These are phyloP conservation scores for Sericinus montela DNA, from an alignment of 2,888 invertebrate species.

Conservation along the genomic window DNA sequence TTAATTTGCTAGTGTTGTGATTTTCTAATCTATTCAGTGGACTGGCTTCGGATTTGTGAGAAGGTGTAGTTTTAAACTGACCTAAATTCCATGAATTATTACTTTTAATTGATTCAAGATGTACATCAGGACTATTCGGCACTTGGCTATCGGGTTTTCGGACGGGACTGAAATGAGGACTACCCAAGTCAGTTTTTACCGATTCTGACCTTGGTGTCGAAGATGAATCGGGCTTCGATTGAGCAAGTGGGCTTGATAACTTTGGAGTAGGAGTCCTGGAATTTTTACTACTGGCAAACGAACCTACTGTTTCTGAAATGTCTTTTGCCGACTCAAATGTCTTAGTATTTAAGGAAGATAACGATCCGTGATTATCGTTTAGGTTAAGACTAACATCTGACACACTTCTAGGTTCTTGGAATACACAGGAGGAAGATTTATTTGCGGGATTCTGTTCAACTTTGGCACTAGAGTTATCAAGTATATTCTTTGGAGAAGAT, in stretches of 20 bases:
- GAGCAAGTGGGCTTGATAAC: slow-evolving; percentile 59
- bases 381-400: slow-evolving; percentile 39
- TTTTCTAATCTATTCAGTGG: slow-evolving; percentile 65
- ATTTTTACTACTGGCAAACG: slow-evolving; percentile 40
- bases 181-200: slow-evolving; percentile 51
- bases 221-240: slow-evolving; percentile 65
- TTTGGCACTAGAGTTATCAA: slow-evolving; percentile 43
- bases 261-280: slow-evolving; percentile 48
- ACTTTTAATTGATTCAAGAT: slow-evolving; percentile 51
- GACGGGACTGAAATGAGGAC: slow-evolving; percentile 67
- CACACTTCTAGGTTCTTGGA: slow-evolving; percentile 64
- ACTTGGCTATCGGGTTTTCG: slow-evolving; percentile 71
- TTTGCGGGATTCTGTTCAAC: slow-evolving; percentile 41
- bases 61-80: slow-evolving; percentile 65
- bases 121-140: slow-evolving; percentile 65
- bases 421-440: slow-evolving; percentile 46
- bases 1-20: slow-evolving; percentile 50
- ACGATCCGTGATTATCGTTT: slow-evolving; percentile 36
- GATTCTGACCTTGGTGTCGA: slow-evolving; percentile 65
- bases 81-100: slow-evolving; percentile 62
- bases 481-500: slow-evolving; percentile 34
- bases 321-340: slow-evolving; percentile 41
- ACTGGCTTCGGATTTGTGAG: slow-evolving; percentile 70
- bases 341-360: slow-evolving; percentile 52
- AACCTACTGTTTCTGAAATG: slow-evolving; percentile 31